Conservation (phyloP, 2,888 invertebrate species). For the Bugula neritina region DNA sequence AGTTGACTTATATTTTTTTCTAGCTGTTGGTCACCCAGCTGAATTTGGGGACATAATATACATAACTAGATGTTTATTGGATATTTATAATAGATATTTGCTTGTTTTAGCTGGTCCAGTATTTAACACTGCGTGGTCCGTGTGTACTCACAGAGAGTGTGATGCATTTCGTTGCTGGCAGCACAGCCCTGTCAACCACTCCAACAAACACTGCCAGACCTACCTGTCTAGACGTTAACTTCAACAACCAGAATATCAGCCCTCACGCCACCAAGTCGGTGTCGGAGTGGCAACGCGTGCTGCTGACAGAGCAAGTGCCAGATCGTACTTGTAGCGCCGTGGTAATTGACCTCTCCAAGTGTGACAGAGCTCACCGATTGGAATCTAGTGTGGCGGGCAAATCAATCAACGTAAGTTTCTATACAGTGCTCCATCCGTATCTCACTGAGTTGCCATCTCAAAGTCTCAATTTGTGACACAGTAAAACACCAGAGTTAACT, state of each 20-base stretch:
- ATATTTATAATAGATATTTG: not conserved
- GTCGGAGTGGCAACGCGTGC: conserved; percentile 8
- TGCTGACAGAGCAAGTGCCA: not conserved
- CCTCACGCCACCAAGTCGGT: conserved; percentile 1
- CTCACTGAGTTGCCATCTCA: no score
- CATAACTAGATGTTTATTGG: no score
- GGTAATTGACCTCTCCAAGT: not conserved
- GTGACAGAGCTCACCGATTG: not conserved
- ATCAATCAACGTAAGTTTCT: conserved; percentile 13
- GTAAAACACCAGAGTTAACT: no score
- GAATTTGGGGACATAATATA: no score
- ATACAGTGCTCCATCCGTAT: no score
- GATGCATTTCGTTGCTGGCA: conserved; percentile 6
- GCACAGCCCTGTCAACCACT: no score
- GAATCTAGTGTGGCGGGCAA: not conserved
- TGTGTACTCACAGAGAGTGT: conserved; percentile 21
- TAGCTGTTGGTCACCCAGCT: no score
- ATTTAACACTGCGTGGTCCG: not conserved
- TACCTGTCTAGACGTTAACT: not conserved
- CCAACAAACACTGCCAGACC: not conserved
- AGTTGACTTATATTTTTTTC: no score
- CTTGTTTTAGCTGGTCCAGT: not conserved
- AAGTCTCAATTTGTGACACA: no score
- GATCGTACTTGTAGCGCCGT: not conserved
- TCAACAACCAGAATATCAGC: not conserved